Evolutionary conservation across 1,140 invertebrate genomes (phyloP).

Genomic region (Laodelphax striatellus): DNA sequence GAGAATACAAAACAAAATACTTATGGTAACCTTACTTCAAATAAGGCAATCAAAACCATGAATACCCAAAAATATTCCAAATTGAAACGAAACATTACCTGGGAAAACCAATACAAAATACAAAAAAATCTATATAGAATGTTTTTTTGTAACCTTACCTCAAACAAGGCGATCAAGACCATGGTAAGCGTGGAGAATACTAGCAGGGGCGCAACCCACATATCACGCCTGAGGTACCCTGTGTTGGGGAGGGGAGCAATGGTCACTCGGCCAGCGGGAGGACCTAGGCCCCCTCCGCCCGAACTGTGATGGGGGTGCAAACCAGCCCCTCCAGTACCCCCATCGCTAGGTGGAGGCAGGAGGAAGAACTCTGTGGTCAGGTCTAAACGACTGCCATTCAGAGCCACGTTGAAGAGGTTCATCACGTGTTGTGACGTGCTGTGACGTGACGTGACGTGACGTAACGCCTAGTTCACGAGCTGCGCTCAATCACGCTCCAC

Average conservation of each 20-base stretch:
- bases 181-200: slow-evolving; percentile 26
- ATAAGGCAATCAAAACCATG: slow-evolving; percentile 24
- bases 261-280: neutral
- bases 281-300: neutral
- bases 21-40: slow-evolving; percentile 24
- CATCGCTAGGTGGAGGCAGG: slow-evolving; percentile 15
- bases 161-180: slow-evolving; percentile 24
- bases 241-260: slow-evolving; percentile 7
- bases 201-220: slow-evolving; percentile 25
- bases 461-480: too few species aligned
- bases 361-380: slow-evolving; percentile 25
- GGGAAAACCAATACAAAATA: too few species aligned
- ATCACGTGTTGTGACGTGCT: neutral
- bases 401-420: slow-evolving; percentile 10
- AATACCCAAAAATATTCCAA: too few species aligned
- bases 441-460: too few species aligned
- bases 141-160: slow-evolving; percentile 26
- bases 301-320: slow-evolving; percentile 11
- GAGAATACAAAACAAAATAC: too few species aligned
- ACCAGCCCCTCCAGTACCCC: neutral
- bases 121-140: too few species aligned
- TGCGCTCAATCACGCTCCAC: too few species aligned
- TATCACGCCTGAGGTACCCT: slow-evolving; percentile 20
- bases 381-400: slow-evolving; percentile 15
- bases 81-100: too few species aligned